Conservation (phyloP, 2,113 vertebrate species). For the Myiozetetes cayanensis region DNA sequence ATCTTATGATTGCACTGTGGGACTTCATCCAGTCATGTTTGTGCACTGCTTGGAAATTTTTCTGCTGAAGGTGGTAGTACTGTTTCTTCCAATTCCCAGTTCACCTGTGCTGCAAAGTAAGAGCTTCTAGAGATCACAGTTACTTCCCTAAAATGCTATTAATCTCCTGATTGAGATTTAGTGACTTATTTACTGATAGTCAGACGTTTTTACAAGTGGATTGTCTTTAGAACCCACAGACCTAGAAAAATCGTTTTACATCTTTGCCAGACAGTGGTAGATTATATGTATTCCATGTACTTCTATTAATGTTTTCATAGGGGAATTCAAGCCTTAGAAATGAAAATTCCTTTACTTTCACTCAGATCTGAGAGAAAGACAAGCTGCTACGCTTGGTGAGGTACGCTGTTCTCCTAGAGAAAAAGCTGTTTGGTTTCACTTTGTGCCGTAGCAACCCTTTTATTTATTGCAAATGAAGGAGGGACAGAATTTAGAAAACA, state of each 20-base stretch:
- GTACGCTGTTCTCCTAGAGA: not conserved
- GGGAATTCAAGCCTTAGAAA: not conserved
- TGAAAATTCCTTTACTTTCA: constrained; percentile 3
- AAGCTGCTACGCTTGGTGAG: not conserved
- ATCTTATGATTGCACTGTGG: not conserved
- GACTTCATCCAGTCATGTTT: not conserved
- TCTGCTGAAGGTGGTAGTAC: not conserved
- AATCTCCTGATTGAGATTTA: not conserved
- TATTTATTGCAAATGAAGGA: not conserved
- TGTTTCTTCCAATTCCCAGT: not conserved
- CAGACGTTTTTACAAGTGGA: not conserved
- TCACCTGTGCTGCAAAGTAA: not conserved
- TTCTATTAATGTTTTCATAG: not conserved
- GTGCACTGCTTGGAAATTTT: not conserved
- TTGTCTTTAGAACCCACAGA: not conserved
- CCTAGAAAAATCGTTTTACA: not conserved
- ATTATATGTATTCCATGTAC: not conserved
- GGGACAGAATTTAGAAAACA: not conserved
- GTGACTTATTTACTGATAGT: not conserved
- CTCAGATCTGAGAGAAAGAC: not conserved
- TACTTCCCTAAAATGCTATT: not conserved
- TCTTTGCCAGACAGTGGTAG: not conserved
- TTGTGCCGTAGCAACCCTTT: not conserved
- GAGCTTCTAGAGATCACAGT: constrained; percentile 1
- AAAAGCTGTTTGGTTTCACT: not conserved